Percentiles rank a stretch among this genome's conserved stretches.
These are phyloP conservation scores for Apotomis turbidana DNA, from an alignment of 2,888 invertebrate species.

Conservation along the genomic window DNA sequence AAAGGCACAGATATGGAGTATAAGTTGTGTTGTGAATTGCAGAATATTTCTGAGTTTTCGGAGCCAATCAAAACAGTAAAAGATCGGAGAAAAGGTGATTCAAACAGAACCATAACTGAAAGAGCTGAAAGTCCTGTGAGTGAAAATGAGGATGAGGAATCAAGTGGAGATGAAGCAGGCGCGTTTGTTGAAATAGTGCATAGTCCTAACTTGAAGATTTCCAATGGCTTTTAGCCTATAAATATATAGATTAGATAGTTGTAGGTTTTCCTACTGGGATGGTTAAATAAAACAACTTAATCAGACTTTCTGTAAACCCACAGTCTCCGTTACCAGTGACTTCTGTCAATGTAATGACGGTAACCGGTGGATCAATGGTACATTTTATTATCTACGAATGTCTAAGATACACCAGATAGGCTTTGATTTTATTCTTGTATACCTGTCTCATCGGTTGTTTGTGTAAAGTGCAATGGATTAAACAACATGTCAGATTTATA, in stretches of 20 bases:
- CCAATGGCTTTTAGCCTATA: slow-evolving; percentile 1
- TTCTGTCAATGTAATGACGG: too few species aligned
- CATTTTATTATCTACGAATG: too few species aligned
- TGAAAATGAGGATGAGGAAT: slow-evolving; percentile 8
- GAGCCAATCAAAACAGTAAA: not conserved
- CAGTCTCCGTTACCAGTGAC: too few species aligned
- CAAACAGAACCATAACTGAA: not conserved
- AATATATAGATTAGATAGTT: not conserved
- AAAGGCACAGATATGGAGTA: slow-evolving; percentile 37
- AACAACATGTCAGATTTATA: too few species aligned
- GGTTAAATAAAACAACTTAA: not conserved
- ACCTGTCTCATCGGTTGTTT: too few species aligned
- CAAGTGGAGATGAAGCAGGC: slow-evolving; percentile 20
- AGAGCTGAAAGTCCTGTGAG: slow-evolving; percentile 2
- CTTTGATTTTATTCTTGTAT: too few species aligned
- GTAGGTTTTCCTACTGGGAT: too few species aligned
- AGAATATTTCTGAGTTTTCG: slow-evolving; percentile 29
- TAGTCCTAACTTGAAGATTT: slow-evolving; percentile 24
- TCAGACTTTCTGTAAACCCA: too few species aligned
- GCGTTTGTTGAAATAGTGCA: slow-evolving; percentile 22
- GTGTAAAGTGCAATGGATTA: too few species aligned
- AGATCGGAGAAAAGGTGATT: not conserved
- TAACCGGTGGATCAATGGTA: too few species aligned
- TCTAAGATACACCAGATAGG: too few species aligned
- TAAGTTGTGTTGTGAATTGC: slow-evolving; percentile 32